Conservation (phyloP, 2,113 vertebrate species). For the Psephotus haematonotus region DNA sequence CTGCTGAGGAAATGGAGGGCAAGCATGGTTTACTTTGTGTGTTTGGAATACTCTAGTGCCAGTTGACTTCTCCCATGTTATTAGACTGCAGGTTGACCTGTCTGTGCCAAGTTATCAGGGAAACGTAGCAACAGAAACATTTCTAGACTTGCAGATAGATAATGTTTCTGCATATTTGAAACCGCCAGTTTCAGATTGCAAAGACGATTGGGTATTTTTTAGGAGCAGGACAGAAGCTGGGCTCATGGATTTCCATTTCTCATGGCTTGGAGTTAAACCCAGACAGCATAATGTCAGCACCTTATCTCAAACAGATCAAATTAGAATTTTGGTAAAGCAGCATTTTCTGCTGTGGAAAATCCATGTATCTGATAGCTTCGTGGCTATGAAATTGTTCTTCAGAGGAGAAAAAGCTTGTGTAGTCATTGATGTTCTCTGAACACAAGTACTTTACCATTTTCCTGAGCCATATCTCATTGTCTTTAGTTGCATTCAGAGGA, state of each 20-base stretch:
- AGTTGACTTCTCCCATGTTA: background rate
- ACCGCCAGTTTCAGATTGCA: background rate
- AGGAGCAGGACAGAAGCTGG: background rate
- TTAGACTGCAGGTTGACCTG: background rate
- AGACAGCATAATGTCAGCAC: background rate
- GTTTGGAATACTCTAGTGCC: background rate
- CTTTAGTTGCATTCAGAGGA: background rate
- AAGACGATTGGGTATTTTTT: background rate
- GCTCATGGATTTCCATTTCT: background rate
- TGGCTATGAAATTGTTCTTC: background rate
- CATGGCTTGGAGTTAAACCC: background rate
- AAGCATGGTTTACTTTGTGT: background rate
- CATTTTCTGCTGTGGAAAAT: background rate
- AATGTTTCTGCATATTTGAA: background rate
- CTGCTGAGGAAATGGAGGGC: background rate
- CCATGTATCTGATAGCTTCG: background rate
- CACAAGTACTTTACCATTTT: background rate
- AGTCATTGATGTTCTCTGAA: background rate
- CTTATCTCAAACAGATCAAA: background rate
- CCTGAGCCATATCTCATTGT: background rate
- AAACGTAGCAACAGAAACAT: background rate
- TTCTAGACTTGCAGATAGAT: background rate
- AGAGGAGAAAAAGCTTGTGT: background rate
- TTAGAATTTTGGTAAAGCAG: background rate
- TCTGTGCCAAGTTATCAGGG: background rate